A percentile compares a stretch with the other conserved stretches of the same genome.
phyloP scores from a whole-genome alignment of 2,113 vertebrate genomes.

The Urocynchramus pylzowi region DNA sequence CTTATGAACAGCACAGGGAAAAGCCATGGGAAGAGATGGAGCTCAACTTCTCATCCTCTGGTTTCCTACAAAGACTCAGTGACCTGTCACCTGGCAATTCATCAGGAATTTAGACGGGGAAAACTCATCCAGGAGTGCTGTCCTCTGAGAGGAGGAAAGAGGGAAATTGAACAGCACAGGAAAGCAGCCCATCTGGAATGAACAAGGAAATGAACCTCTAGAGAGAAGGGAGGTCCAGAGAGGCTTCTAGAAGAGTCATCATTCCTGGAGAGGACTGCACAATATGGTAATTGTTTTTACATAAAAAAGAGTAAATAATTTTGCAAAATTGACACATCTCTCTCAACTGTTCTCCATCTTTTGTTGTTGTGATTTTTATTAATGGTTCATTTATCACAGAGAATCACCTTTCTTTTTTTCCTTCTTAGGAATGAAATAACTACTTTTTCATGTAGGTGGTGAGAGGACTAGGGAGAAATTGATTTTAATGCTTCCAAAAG shows the following conservation, averaged over 20 bases:
- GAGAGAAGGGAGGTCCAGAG: neutral
- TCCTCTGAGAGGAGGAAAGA: neutral
- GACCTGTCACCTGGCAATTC: neutral
- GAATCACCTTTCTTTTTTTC: neutral
- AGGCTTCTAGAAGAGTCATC: neutral
- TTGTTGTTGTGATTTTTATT: neutral
- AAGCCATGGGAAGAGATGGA: neutral
- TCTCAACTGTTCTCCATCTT: fast-evolving
- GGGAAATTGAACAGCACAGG: neutral
- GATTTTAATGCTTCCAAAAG: neutral
- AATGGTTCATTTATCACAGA: neutral
- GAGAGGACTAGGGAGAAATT: neutral
- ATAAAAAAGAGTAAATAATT: neutral
- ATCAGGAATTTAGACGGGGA: neutral
- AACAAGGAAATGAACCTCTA: neutral
- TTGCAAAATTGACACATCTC: neutral
- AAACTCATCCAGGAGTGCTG: neutral
- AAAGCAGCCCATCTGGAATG: neutral
- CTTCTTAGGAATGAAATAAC: neutral
- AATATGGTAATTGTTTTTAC: neutral
- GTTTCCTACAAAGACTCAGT: neutral
- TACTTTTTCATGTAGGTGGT: neutral
- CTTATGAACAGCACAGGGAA: neutral
- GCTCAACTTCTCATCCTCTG: neutral
- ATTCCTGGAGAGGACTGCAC: neutral